Evolutionary conservation across 2,888 invertebrate genomes (phyloP).

Genomic region (Ennomos quercinarius): DNA sequence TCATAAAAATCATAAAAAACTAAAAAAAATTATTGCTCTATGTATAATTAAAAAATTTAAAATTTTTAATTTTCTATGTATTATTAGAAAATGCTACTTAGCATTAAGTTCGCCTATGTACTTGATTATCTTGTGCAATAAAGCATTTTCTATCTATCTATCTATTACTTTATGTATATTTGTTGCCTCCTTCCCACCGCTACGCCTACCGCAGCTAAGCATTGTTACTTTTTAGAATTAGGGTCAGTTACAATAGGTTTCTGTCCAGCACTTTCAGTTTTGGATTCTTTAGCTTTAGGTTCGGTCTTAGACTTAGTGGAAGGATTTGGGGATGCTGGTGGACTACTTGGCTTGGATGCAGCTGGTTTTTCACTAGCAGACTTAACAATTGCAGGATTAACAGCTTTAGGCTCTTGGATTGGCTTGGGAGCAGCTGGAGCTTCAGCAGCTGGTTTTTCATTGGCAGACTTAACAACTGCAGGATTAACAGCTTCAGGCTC

Average conservation of each 20-base stretch:
- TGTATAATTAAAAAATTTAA: too few relatives aligned
- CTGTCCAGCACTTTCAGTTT: neutral
- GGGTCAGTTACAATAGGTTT: constrained; percentile 8
- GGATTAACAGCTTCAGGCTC: constrained; percentile 2
- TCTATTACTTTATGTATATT: constrained; percentile 7
- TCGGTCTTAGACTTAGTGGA: constrained; percentile 8
- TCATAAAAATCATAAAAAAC: too few relatives aligned
- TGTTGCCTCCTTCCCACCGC: neutral
- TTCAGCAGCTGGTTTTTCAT: constrained; percentile 1
- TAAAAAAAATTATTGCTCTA: neutral
- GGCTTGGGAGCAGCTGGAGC: constrained; percentile 5
- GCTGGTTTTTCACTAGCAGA: constrained; percentile 2
- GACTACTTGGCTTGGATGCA: neutral
- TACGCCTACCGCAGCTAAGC: too few relatives aligned
- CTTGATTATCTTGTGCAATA: too few relatives aligned
- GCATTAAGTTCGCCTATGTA: too few relatives aligned
- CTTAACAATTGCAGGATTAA: neutral
- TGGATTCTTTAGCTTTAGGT: constrained; percentile 3
- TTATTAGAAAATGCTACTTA: too few relatives aligned
- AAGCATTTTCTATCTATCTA: too few relatives aligned
- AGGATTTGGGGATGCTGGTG: neutral
- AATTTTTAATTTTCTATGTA: too few relatives aligned
- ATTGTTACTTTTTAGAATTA: neutral
- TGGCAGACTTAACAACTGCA: neutral
- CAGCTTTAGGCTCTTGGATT: constrained; percentile 2